Evolutionary conservation across 2,113 vertebrate species (phyloP), one percentile per base, ranked within the genome.

Genomic region (Noturus placidus): DNA sequence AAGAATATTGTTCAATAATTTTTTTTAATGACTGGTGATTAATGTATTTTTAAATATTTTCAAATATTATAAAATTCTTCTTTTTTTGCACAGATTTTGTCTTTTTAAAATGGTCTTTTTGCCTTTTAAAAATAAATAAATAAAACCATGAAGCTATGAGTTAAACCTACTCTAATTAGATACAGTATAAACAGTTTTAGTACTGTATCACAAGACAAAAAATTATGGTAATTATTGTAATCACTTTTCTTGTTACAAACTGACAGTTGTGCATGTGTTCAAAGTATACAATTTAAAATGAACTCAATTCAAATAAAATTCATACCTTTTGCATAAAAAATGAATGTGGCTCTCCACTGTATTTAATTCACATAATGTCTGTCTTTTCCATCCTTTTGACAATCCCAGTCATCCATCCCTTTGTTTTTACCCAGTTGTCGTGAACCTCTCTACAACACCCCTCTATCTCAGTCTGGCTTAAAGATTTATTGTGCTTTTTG

Each of bases 1-100:
- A 50, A 63, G 27, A 65, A n/a, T 80, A 65, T 61, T 57, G 56
- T 56, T 20, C 25, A 69, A 6, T n/a, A 15, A 2, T 42, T 52
- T n/a, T 69, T 86, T 56, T 82, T 19, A 59, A 63, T 38, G 8
- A 54, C 8, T 27, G 27, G 57, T 77, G 13, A 61, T 77, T 17
- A 5, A 65, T 81, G 85, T 70, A n/a, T 81, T 86, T 86, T 65
- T 35, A 86, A 76, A 85, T 81, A 38, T 80, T 86, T 78, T 65
- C 35, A 86, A 76, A 77, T 63, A 52, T 57, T 8, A 76, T 77
- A 61, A 61, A 85, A 67, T 42, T 20, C 17, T 59, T 82, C 30
- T 77, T 19, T 50, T 14, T 54, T 86, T 80, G 72, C 42, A 86
- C 61, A 80, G 30, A 80, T 61, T 74, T 80, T 54, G 17, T 52